phyloP scores from a whole-genome alignment of 2,113 vertebrate species.

The Phaethornis superciliosus region DNA sequence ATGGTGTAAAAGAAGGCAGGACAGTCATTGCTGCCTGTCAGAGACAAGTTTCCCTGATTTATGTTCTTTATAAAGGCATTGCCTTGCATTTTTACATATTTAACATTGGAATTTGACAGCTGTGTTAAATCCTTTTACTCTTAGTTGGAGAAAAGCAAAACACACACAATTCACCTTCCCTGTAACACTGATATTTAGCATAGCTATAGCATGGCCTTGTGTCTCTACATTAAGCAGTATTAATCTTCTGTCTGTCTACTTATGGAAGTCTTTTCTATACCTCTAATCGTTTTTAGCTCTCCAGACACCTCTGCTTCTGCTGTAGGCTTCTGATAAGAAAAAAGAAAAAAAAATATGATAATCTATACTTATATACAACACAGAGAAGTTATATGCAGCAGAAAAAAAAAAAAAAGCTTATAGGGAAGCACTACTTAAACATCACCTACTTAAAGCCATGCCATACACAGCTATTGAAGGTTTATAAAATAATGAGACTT shows the following conservation, averaged over 20 bases:
- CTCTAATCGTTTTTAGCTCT: constrained; percentile 13
- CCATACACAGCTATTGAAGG: background rate
- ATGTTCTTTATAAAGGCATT: background rate
- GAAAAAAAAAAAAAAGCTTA: background rate
- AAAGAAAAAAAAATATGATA: background rate
- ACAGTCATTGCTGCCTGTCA: background rate
- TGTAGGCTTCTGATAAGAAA: constrained; percentile 4
- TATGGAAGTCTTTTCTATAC: background rate
- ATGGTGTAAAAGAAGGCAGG: background rate
- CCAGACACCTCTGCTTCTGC: constrained; percentile 33
- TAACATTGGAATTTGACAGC: background rate
- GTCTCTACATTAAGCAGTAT: background rate
- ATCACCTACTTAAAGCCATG: constrained; percentile 22
- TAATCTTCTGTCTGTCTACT: background rate
- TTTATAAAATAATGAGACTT: constrained; percentile 50
- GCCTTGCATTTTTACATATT: background rate
- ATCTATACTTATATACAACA: constrained; percentile 12
- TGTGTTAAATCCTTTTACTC: background rate
- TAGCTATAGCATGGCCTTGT: background rate
- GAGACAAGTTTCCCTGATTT: rapidly evolving
- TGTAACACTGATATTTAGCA: background rate
- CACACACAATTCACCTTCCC: background rate
- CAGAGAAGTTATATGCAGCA: background rate
- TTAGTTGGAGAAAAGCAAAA: background rate
- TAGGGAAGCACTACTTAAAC: background rate